These are phyloP conservation scores for Thomomys bottae DNA, from an alignment of 2,113 vertebrate species.

Conservation along the genomic window DNA sequence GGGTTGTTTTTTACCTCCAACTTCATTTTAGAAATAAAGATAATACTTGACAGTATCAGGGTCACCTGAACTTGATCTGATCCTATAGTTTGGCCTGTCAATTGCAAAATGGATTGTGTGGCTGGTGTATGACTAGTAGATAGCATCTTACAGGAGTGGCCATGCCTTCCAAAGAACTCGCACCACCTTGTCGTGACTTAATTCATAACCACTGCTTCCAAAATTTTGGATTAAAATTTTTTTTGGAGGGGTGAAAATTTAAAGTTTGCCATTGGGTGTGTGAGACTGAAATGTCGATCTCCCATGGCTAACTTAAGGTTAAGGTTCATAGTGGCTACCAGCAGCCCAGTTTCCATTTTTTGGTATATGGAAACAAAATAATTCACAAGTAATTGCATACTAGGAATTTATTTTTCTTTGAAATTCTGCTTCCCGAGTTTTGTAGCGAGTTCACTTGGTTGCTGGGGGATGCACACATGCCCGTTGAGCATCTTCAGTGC, in stretches of 20 bases:
- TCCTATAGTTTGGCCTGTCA: neutral
- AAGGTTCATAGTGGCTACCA: neutral
- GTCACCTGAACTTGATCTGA: conserved; percentile 31
- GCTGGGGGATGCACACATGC: neutral
- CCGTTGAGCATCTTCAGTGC: neutral
- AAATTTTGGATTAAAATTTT: conserved; percentile 31
- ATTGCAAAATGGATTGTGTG: neutral
- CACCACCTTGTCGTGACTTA: neutral
- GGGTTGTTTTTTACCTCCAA: neutral
- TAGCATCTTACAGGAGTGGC: neutral
- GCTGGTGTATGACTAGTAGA: neutral
- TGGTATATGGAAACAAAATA: conserved; percentile 10
- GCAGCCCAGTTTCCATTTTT: conserved; percentile 8
- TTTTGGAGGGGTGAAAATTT: neutral
- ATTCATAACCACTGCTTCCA: neutral
- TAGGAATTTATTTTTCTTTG: neutral
- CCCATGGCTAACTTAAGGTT: neutral
- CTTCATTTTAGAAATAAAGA: neutral
- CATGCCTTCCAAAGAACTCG: neutral
- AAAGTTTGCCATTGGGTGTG: neutral
- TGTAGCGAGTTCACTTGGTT: neutral
- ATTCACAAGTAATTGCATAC: neutral
- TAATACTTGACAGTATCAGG: neutral
- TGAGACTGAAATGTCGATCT: conserved; percentile 27
- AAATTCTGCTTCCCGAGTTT: neutral